Conservation (phyloP, 2,888 invertebrate species). For the Acleris laterana region DNA sequence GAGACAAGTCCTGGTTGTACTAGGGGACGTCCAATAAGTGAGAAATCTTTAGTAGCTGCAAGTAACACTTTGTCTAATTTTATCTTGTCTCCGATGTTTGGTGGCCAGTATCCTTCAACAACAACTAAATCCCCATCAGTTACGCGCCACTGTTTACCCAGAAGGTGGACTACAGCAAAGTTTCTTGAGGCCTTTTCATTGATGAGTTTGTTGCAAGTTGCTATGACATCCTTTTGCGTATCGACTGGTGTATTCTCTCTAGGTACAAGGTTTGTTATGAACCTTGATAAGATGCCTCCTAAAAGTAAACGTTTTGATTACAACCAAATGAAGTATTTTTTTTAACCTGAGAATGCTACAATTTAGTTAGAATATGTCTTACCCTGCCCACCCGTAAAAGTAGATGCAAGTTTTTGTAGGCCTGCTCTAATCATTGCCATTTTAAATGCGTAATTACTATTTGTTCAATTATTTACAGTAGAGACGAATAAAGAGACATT, state of each 20-base stretch:
- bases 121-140: constrained; percentile 93
- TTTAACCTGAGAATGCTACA: neutral
- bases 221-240: constrained; percentile 81
- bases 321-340: neutral
- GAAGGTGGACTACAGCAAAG: constrained; percentile 92
- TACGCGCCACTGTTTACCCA: constrained; percentile 93
- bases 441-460: constrained; percentile 35
- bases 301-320: constrained; percentile 43
- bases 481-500: constrained; percentile 11
- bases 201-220: constrained; percentile 87
- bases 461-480: neutral
- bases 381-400: constrained; percentile 63
- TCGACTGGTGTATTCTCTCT: constrained; percentile 54
- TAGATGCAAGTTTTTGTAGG: constrained; percentile 60
- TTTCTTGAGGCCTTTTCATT: constrained; percentile 85
- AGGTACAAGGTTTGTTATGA: constrained; percentile 59
- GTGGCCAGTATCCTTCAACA: constrained; percentile 93
- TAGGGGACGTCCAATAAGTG: constrained; percentile 91
- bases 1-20: constrained; percentile 89
- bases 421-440: constrained; percentile 70
- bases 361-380: constrained; percentile 17
- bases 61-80: constrained; percentile 92
- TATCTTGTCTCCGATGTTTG: constrained; percentile 90
- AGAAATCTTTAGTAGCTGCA: constrained; percentile 91
- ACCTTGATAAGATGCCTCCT: constrained; percentile 72